phyloP scores from a whole-genome alignment of 2,797 vertebrate genomes.

The Champsocephalus esox region DNA sequence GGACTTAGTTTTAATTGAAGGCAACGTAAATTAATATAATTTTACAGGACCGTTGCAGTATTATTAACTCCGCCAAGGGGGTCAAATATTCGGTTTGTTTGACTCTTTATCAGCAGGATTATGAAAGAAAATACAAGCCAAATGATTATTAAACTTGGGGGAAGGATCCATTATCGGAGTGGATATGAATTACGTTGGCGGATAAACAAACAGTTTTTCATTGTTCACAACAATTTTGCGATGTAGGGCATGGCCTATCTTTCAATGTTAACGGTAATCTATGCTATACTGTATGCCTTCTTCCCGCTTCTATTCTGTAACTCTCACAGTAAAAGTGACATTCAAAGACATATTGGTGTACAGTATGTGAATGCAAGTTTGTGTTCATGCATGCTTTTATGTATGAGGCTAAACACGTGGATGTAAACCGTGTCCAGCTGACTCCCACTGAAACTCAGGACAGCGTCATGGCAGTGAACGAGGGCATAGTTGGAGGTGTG shows the following conservation, averaged over 20 bases:
- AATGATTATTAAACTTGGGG: too few relatives aligned
- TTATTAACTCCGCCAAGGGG: neutral
- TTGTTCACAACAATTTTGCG: too few relatives aligned
- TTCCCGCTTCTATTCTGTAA: slow-evolving; percentile 2
- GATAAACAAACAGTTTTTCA: too few relatives aligned
- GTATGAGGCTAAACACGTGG: slow-evolving; percentile 39
- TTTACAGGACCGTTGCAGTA: neutral
- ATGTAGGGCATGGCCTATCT: too few relatives aligned
- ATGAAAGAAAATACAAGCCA: too few relatives aligned
- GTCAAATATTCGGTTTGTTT: too few relatives aligned
- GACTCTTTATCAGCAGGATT: too few relatives aligned
- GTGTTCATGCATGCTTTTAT: slow-evolving; percentile 25
- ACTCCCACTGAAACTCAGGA: slow-evolving; percentile 49
- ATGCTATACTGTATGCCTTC: neutral
- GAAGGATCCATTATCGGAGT: too few relatives aligned
- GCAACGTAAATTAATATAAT: neutral
- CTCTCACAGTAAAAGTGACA: slow-evolving; percentile 14
- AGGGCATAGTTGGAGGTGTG: slow-evolving; percentile 29
- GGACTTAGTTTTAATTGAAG: too few relatives aligned
- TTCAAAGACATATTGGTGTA: slow-evolving; percentile 23
- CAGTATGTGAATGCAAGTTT: slow-evolving; percentile 1
- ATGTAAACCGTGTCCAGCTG: slow-evolving; percentile 33
- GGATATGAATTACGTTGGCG: too few relatives aligned
- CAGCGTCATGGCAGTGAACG: slow-evolving; percentile 20
- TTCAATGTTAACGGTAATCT: neutral